Percentiles rank a stretch among this genome's conserved stretches.
phyloP scores from a whole-genome alignment of 2,113 vertebrate species.

The Odocoileus hemionus region DNA sequence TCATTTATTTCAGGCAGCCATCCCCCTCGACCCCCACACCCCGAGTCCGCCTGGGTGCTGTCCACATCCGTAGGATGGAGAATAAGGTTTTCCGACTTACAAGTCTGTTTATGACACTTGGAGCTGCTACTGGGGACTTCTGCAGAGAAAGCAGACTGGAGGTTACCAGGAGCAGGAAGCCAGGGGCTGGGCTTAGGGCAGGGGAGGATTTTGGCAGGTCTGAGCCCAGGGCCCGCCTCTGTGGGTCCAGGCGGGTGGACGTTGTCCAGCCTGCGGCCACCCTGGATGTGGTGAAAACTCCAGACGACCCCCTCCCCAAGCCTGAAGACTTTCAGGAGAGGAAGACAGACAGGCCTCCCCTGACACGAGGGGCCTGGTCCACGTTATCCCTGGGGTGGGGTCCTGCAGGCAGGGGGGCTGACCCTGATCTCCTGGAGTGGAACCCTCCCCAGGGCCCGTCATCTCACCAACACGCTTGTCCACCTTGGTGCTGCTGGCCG shows the following conservation, averaged over 20 bases:
- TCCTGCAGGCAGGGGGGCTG: too few species aligned
- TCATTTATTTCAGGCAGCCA: background rate
- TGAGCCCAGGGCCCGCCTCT: accelerated
- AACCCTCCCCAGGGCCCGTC: accelerated
- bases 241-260: background rate
- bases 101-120: background rate
- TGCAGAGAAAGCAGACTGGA: background rate
- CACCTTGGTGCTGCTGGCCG: background rate
- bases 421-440: background rate
- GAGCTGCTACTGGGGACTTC: accelerated
- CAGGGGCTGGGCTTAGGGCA: background rate
- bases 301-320: background rate
- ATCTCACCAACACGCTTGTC: background rate
- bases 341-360: accelerated
- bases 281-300: accelerated
- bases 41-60: background rate
- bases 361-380: accelerated
- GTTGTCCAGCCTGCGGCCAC: accelerated
- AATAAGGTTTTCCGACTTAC: background rate
- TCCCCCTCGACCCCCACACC: background rate
- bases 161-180: background rate
- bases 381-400: background rate
- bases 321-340: background rate
- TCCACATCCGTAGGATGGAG: background rate
- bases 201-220: background rate